A percentile compares a stretch with the other conserved stretches of the same genome.
Conservation (phyloP, 2,113 vertebrate species). For the Barnardius zonarius region DNA sequence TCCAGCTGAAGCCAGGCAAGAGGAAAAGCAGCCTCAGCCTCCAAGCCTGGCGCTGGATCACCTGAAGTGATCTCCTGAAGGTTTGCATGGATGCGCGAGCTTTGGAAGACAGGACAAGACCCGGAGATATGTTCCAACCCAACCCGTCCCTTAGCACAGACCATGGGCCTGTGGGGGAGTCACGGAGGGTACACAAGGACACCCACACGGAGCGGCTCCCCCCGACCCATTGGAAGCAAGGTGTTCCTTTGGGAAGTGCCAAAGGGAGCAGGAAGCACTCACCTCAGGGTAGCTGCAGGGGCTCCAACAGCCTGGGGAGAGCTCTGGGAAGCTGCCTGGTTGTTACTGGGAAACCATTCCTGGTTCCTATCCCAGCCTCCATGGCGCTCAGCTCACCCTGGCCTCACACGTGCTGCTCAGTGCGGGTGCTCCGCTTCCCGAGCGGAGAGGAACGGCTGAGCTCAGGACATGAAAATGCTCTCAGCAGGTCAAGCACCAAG, state of each 20-base stretch:
- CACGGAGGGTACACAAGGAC: background rate
- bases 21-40: background rate
- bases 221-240: rapidly evolving
- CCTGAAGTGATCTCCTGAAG: background rate
- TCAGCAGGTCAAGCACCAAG: background rate
- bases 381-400: background rate
- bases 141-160: background rate
- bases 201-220: rapidly evolving
- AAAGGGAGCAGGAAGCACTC: background rate
- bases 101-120: background rate
- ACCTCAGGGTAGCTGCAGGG: rapidly evolving
- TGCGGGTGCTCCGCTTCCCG: background rate
- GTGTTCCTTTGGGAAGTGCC: background rate
- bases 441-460: background rate
- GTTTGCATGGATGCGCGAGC: background rate
- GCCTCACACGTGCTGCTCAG: background rate
- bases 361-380: no score
- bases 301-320: background rate
- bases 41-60: rapidly evolving
- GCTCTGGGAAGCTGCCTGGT: background rate
- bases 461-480: background rate
- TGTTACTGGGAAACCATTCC: no score
- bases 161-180: background rate
- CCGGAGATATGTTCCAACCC: background rate
- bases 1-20: background rate